Evolutionary conservation across 2,113 vertebrate species (phyloP), one percentile per base, ranked within the genome.

Genomic region (Lasiurus cinereus): DNA sequence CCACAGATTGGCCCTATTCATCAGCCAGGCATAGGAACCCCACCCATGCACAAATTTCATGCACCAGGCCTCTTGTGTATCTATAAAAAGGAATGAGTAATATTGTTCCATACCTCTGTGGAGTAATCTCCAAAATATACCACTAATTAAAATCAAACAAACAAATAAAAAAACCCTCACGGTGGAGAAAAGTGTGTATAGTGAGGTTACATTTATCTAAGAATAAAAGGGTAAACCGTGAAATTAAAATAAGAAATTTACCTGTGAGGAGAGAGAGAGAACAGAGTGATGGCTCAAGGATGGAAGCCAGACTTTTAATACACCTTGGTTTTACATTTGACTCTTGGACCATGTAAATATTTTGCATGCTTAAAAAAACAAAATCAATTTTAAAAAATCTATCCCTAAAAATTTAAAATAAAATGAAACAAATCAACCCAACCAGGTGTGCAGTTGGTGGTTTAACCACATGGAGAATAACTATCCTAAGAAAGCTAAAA

Each of bases 381-480:
- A 85, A 85, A 31, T 89, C 46, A 50, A 67, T 85, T 80, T 87
- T 12, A 67, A 82, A 86, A 83, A 62, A 93, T 11, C 16, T 85
- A 87, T 46, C 12, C 62, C 16, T 62, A 62, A 96, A 92, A 76
- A 52, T 19, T 10, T 10, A 84, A 69, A 84, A 79, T 64, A 73
- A 95, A 94, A 73, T 69, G n/a, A 87, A 89, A 80, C 16, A 76
- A 90, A 73, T 83, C 22, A 87, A 80, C 46, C 27, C n/a, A 56
- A 59, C 1, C 1, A 22, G 5, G 6, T 93, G 70, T 69, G 4
- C 18, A 74, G 19, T 43, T 77, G 43, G 31, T 62, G 8, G 21
- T 48, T 67, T 73, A 70, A 69, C 12, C 46, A 70, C 6, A 31
- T 2, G 16, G n/a, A 88, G 4, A 92, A 62, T 46, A 84, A 85